phyloP scores from a whole-genome alignment of 2,888 invertebrate genomes.

The Sisyra nigra region DNA sequence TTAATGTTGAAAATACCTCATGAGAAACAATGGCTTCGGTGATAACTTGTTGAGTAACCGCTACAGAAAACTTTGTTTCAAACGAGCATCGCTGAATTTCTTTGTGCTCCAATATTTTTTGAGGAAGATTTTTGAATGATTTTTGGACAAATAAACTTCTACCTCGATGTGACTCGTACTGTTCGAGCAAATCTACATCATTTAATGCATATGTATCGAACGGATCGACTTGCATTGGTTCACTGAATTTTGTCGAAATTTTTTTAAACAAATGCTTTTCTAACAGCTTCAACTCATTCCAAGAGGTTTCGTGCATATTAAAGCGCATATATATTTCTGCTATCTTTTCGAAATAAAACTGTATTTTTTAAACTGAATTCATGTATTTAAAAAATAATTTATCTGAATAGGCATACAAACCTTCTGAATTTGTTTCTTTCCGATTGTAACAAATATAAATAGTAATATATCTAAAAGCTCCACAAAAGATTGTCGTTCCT shows the following conservation, averaged over 20 bases:
- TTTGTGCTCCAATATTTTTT: no score
- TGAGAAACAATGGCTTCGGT: not conserved
- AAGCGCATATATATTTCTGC: constrained; percentile 6
- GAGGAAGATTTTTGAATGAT: not conserved
- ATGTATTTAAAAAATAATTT: not conserved
- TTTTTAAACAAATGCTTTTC: not conserved
- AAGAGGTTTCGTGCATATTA: not conserved
- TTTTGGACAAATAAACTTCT: not conserved
- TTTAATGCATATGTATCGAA: constrained; percentile 3
- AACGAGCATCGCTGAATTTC: not conserved
- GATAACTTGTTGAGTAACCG: not conserved
- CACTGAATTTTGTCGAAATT: not conserved
- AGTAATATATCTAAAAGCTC: constrained; percentile 4
- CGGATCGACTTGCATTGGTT: not conserved
- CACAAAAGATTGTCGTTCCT: not conserved
- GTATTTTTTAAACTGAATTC: not conserved
- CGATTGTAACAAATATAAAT: constrained; percentile 4
- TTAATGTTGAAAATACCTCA: no score
- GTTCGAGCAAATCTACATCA: not conserved
- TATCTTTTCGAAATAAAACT: not conserved
- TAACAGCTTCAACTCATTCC: constrained; percentile 4
- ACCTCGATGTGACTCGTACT: not conserved
- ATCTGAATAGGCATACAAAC: not conserved
- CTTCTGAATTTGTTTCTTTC: constrained; percentile 6
- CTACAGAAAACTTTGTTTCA: not conserved